A percentile compares a stretch with the other conserved stretches of the same genome.
phyloP scores from a whole-genome alignment of 2,797 vertebrate genomes.

The Mormyrus hasselquistii region DNA sequence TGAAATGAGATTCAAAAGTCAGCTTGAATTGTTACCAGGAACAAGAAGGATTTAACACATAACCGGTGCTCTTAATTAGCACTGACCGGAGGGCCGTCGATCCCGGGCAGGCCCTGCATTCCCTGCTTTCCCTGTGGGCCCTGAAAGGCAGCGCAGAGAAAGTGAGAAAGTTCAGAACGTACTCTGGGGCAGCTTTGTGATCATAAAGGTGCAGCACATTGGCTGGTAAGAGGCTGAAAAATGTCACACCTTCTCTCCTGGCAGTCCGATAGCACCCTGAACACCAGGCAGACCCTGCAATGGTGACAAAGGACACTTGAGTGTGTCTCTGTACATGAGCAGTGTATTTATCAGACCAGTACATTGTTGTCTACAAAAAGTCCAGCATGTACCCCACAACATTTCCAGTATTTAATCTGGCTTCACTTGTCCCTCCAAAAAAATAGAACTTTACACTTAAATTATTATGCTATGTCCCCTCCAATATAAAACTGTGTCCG shows the following conservation, averaged over 20 bases:
- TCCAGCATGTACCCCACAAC: background rate
- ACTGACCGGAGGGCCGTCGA: slow-evolving; percentile 7
- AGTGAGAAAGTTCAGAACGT: background rate
- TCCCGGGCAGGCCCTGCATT: slow-evolving; percentile 2
- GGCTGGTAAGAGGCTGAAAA: background rate
- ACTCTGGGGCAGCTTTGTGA: background rate
- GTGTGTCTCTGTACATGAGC: background rate
- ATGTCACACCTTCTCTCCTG: slow-evolving; percentile 82
- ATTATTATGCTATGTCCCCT: background rate
- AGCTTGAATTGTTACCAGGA: background rate
- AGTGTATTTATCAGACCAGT: background rate
- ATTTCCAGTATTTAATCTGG: background rate
- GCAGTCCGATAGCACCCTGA: slow-evolving; percentile 80
- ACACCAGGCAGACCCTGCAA: slow-evolving; percentile 77
- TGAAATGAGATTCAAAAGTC: background rate
- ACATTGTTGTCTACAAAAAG: background rate
- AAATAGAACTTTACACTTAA: background rate
- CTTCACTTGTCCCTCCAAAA: background rate
- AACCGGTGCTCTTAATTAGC: background rate
- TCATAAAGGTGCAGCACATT: background rate
- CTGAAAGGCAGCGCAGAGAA: background rate
- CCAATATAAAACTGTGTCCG: background rate
- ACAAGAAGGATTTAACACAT: background rate
- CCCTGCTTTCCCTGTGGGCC: slow-evolving; percentile 5
- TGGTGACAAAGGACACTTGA: slow-evolving; percentile 43